Evolutionary conservation across 2,888 invertebrate genomes (phyloP).

Genomic region (Glyphotaelius pellucidus): DNA sequence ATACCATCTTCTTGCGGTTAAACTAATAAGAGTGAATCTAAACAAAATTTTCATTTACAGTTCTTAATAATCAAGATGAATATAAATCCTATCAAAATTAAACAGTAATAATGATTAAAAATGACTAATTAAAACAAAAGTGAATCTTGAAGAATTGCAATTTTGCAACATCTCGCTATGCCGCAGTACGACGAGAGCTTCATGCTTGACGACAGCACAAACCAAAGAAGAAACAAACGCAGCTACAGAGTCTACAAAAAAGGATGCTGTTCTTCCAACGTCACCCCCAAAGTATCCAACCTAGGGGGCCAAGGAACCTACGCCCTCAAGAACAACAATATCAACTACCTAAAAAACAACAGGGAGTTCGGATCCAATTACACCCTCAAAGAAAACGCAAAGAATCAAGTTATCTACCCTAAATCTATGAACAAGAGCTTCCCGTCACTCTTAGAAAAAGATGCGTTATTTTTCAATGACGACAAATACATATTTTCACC

Average conservation of each 20-base stretch:
- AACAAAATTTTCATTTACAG: background rate
- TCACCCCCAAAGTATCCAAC: slow-evolving; percentile 71
- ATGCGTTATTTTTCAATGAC: slow-evolving; percentile 72
- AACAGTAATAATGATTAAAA: background rate
- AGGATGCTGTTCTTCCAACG: slow-evolving; percentile 70
- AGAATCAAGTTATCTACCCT: slow-evolving; percentile 67
- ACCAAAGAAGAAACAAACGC: slow-evolving; percentile 76
- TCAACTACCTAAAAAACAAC: slow-evolving; percentile 73
- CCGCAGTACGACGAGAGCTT: slow-evolving; percentile 78
- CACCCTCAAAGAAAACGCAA: slow-evolving; percentile 68
- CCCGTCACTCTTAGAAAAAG: slow-evolving; percentile 73
- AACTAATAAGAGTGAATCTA: background rate
- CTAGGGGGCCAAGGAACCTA: slow-evolving; percentile 73
- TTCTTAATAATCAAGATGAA: background rate
- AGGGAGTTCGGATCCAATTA: slow-evolving; percentile 71
- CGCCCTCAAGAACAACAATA: slow-evolving; percentile 73
- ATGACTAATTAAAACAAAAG: background rate
- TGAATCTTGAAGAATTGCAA: background rate
- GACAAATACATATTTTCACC: slow-evolving; percentile 73
- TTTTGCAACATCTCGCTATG: slow-evolving; percentile 69
- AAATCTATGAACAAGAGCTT: slow-evolving; percentile 67
- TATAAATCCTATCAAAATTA: background rate
- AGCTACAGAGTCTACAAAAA: slow-evolving; percentile 77
- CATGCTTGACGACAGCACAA: slow-evolving; percentile 75
- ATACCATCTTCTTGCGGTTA: background rate